Evolutionary conservation across 2,797 vertebrate genomes (phyloP).

Genomic region (Sardinella longiceps): DNA sequence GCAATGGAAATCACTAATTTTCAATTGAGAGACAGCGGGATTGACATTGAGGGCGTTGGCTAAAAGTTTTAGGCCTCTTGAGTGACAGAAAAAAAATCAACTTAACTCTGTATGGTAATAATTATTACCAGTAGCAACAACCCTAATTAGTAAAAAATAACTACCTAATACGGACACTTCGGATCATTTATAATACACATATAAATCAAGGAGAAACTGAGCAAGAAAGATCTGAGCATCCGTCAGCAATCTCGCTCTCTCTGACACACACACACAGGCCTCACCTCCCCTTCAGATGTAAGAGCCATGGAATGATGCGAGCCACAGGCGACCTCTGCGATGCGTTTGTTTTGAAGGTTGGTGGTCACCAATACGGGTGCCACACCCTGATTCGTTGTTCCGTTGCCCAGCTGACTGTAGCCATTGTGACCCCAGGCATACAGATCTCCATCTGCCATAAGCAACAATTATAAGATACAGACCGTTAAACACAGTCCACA

Average conservation of each 20-base stretch:
- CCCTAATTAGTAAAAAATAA: too few relatives aligned
- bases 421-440: conserved; percentile 97
- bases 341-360: conserved; percentile 87
- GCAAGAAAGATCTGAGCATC: too few relatives aligned
- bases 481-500: not conserved
- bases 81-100: too few relatives aligned
- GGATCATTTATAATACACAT: too few relatives aligned
- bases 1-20: too few relatives aligned
- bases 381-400: conserved; percentile 90
- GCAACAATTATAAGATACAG: conserved; percentile 31
- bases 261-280: conserved; percentile 33
- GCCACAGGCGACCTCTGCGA: conserved; percentile 91
- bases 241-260: not conserved
- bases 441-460: conserved; percentile 86
- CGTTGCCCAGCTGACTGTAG: conserved; percentile 95
- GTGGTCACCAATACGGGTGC: conserved; percentile 87
- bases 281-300: conserved; percentile 91
- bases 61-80: too few relatives aligned
- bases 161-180: too few relatives aligned
- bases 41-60: too few relatives aligned
- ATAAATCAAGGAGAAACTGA: too few relatives aligned
- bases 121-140: too few relatives aligned
- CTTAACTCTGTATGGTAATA: too few relatives aligned
- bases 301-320: conserved; percentile 95
- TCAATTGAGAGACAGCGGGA: too few relatives aligned